A percentile compares a stretch with the other conserved stretches of the same genome.
phyloP scores from a whole-genome alignment of 2,113 vertebrate species.

The Osmerus eperlanus region DNA sequence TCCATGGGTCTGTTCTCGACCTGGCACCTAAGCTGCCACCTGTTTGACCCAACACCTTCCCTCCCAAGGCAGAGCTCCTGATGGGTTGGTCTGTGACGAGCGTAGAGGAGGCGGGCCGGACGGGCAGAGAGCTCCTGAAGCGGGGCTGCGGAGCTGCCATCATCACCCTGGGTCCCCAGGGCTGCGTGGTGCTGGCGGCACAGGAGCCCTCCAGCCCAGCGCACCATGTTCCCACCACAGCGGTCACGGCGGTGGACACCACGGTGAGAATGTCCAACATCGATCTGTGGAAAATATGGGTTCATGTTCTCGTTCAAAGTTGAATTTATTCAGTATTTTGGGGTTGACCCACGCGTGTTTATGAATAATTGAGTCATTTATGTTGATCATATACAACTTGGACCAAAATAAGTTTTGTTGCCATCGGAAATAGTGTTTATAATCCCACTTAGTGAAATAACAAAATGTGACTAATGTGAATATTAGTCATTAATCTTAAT shows the following conservation, averaged over 20 bases:
- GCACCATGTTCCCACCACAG: conserved; percentile 77
- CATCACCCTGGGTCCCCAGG: conserved; percentile 87
- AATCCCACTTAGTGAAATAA: too few relatives aligned
- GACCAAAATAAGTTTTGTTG: too few relatives aligned
- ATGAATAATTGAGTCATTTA: background rate
- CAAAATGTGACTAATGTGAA: too few relatives aligned
- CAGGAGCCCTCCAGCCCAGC: conserved; percentile 59
- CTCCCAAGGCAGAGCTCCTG: conserved; percentile 85
- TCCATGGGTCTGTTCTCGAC: too few relatives aligned
- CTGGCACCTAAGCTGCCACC: background rate
- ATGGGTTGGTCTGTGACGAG: conserved; percentile 74
- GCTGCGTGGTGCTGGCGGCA: conserved; percentile 81
- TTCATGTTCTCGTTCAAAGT: too few relatives aligned
- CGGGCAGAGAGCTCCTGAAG: conserved; percentile 71
- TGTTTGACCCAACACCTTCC: background rate
- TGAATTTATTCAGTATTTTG: too few relatives aligned
- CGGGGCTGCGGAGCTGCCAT: conserved; percentile 83
- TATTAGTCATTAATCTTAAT: too few relatives aligned
- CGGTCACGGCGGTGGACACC: conserved; percentile 84
- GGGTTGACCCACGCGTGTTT: too few relatives aligned
- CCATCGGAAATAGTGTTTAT: too few relatives aligned
- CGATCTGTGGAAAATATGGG: background rate
- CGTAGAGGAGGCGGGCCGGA: conserved; percentile 75
- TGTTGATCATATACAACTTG: too few relatives aligned
- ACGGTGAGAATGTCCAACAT: conserved; percentile 75